Evolutionary conservation across 2,888 invertebrate genomes (phyloP).

Genomic region (Monochamus alternatus): DNA sequence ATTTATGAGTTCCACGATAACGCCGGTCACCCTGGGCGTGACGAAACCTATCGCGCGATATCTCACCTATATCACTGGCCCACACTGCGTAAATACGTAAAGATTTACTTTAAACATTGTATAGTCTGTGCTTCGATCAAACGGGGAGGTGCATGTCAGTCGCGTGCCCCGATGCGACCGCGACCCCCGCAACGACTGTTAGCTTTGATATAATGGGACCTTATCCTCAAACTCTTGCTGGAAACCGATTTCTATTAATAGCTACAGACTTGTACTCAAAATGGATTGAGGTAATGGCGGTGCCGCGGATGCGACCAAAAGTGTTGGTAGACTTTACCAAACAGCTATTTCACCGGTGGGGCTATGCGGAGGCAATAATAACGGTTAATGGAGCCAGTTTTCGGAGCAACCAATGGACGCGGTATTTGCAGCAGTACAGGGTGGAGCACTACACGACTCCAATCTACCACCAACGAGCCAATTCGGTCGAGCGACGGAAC

Average conservation of each 20-base stretch:
- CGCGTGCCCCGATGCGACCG: conserved; percentile 12
- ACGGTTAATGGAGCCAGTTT: conserved; percentile 38
- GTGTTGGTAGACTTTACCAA: neutral
- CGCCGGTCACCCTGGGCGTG: neutral
- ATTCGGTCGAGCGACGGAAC: conserved; percentile 52
- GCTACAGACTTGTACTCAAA: conserved; percentile 22
- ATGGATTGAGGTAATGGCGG: conserved; percentile 34
- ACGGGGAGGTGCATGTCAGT: neutral
- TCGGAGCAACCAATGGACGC: neutral
- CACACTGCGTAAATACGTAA: conserved; percentile 47
- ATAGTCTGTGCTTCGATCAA: conserved; percentile 20
- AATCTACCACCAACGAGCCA: conserved; percentile 53
- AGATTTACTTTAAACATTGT: conserved; percentile 13
- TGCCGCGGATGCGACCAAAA: neutral
- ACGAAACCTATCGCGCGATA: neutral
- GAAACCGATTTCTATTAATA: conserved; percentile 32
- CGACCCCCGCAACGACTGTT: neutral
- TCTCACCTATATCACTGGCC: conserved; percentile 47
- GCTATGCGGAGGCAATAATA: conserved; percentile 34
- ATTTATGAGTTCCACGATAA: neutral
- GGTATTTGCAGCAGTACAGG: neutral
- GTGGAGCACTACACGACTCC: conserved; percentile 36
- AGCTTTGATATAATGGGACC: conserved; percentile 37
- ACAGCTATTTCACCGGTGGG: conserved; percentile 29
- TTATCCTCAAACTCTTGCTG: conserved; percentile 4